phyloP scores from a whole-genome alignment of 1,140 invertebrate species.

The Halesus radiatus region DNA sequence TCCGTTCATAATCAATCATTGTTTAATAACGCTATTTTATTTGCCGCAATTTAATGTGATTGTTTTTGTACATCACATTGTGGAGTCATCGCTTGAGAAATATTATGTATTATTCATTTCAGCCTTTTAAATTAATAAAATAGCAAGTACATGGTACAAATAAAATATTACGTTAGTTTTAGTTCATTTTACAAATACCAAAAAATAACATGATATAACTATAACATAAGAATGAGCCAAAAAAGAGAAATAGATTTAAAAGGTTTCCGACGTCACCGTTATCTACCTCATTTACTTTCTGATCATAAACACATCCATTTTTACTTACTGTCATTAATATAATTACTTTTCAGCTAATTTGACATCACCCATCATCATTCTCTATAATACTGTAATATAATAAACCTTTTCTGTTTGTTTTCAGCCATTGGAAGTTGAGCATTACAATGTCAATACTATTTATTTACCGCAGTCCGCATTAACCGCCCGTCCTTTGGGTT shows the following conservation, averaged over 20 bases:
- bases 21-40: slow-evolving; percentile 12
- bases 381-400: slow-evolving; percentile 18
- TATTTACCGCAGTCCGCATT: background rate
- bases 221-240: too few species aligned
- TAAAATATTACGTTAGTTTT: background rate
- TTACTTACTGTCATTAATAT: slow-evolving; percentile 22
- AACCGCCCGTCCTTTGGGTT: too few species aligned
- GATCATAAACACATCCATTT: background rate
- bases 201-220: slow-evolving; percentile 14
- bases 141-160: background rate
- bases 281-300: slow-evolving; percentile 22
- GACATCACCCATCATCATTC: slow-evolving; percentile 15
- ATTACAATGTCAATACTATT: background rate
- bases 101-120: background rate
- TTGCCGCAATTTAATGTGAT: slow-evolving; percentile 6
- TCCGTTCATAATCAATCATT: background rate
- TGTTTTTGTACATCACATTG: background rate
- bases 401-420: slow-evolving; percentile 29
- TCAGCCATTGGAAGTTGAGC: background rate
- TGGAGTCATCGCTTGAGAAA: background rate
- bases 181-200: slow-evolving; percentile 11
- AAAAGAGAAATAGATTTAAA: slow-evolving; percentile 4
- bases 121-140: slow-evolving; percentile 20
- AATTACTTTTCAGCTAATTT: slow-evolving; percentile 30
- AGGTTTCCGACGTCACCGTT: slow-evolving; percentile 3